These are phyloP conservation scores for Alitta virens DNA, from an alignment of 2,888 invertebrate genomes.

Conservation along the genomic window DNA sequence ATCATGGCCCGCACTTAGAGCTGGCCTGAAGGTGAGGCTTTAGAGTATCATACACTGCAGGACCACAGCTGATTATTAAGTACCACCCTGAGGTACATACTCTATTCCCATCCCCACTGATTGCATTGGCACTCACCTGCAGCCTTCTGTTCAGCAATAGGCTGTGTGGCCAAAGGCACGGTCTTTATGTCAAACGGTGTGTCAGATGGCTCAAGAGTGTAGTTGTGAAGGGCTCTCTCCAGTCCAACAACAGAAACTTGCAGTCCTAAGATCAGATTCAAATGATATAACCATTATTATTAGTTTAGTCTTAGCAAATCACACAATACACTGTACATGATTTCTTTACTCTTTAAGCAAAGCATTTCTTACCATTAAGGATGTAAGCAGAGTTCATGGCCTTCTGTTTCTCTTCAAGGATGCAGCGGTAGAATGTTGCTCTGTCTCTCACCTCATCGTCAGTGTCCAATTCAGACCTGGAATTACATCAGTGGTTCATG, in stretches of 20 bases:
- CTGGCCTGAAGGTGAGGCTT: no score
- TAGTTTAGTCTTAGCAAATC: no score
- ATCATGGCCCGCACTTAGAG: no score
- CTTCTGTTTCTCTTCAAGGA: conserved; percentile 63
- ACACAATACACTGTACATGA: no score
- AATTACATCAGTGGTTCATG: no score
- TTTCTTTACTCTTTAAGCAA: no score
- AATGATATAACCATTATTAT: not conserved
- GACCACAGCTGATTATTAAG: no score
- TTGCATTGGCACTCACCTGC: conserved; percentile 10
- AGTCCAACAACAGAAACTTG: conserved; percentile 80
- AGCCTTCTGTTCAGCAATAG: conserved; percentile 45
- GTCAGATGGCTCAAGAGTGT: conserved; percentile 71
- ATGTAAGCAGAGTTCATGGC: conserved; percentile 55
- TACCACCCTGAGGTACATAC: no score
- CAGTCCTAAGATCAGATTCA: conserved; percentile 36
- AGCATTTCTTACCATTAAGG: conserved; percentile 49
- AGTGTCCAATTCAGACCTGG: conserved; percentile 73
- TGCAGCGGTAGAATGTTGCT: conserved; percentile 90
- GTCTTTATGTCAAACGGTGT: conserved; percentile 80
- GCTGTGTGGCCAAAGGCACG: conserved; percentile 71
- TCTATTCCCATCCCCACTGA: no score
- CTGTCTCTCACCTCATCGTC: conserved; percentile 98
- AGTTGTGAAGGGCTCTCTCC: conserved; percentile 82
- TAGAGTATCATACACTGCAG: no score